Evolutionary conservation across 92 coral and sea anemone species (phyloP).

Genomic region (Umimayanthus kanabou): DNA sequence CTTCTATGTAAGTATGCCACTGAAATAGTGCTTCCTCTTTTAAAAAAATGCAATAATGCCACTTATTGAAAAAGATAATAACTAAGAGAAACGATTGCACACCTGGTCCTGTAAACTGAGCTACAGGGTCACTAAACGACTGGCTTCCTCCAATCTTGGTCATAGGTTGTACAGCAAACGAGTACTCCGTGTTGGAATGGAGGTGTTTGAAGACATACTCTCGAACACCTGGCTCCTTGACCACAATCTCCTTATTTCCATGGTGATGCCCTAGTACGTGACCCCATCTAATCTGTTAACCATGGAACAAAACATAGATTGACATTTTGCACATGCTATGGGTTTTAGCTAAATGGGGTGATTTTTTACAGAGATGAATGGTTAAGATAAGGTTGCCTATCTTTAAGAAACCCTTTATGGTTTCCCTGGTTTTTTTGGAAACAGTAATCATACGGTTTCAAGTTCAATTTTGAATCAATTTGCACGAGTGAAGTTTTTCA

Average conservation of each 20-base stretch:
- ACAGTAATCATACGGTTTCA: too few relatives aligned
- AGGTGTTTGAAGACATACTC: constrained; percentile 64
- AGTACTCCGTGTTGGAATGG: constrained; percentile 68
- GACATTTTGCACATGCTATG: neutral
- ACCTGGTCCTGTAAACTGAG: constrained; percentile 69
- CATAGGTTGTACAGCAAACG: constrained; percentile 61
- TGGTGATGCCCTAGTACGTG: constrained; percentile 2
- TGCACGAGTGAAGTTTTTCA: too few relatives aligned
- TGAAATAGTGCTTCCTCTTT: too few relatives aligned
- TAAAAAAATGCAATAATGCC: neutral
- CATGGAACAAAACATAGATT: neutral
- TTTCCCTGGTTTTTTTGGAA: too few relatives aligned
- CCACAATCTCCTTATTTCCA: constrained; percentile 16
- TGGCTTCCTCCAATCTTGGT: constrained; percentile 62
- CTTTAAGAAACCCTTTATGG: too few relatives aligned
- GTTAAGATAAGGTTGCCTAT: too few relatives aligned
- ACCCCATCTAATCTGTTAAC: constrained; percentile 30
- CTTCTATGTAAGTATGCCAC: too few relatives aligned
- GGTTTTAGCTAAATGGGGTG: too few relatives aligned
- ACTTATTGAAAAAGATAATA: neutral
- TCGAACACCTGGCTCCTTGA: neutral
- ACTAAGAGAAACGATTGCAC: neutral
- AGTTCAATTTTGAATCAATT: too few relatives aligned
- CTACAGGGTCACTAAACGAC: constrained; percentile 30
- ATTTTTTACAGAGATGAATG: too few relatives aligned